Base-by-base conservation (phyloP, 1,140 invertebrate species). In the Ectropis grisescens region DNA sequence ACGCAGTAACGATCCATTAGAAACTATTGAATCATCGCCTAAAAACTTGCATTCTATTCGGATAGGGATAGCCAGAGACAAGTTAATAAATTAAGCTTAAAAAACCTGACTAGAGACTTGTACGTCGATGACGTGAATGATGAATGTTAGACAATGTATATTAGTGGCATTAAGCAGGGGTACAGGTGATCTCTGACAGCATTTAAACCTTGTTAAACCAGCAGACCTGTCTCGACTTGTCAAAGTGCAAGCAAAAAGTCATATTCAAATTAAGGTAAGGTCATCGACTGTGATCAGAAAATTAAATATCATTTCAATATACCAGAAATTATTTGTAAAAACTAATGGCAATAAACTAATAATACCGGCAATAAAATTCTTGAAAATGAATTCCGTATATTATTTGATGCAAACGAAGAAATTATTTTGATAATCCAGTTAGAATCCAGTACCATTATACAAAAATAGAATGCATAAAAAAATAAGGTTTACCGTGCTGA, bases 91-190 rank as follows among this genome's bases (percentile, higher is more conserved):
- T 51, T 44, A 41, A 26, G 11, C 33, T 35, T 28, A 50, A 45
- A 50, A 57, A 48, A 47, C 37, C 33, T 29, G 25, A 27, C 34
- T 37, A 43, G 48, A 40, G 37, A 28, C 37, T n/a, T 40, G 19
- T n/a, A n/a, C 15, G 33, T 32, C 49, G 57, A 60, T 62, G 65
- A 74, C 61, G 66, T 42, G 56, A 55, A 58, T 64, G 58, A 70
- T 75, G 55, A 65, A 68, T 75, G 65, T 49, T 51, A 33, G 29
- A 55, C 42, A 55, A 69, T 56, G 51, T 56, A 42, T 54, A 62
- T 48, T 46, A 56, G 55, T 56, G 47, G 41, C 51, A 50, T 58
- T 60, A 64, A n/a, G 52, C 47, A 41, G 44, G 51, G 42, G 56
- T 46, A 55, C 56, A 69, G 62, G 58, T 70, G 67, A 68, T 67